Base-by-base conservation (phyloP, 1,140 invertebrate species). In the Formica exsecta region DNA sequence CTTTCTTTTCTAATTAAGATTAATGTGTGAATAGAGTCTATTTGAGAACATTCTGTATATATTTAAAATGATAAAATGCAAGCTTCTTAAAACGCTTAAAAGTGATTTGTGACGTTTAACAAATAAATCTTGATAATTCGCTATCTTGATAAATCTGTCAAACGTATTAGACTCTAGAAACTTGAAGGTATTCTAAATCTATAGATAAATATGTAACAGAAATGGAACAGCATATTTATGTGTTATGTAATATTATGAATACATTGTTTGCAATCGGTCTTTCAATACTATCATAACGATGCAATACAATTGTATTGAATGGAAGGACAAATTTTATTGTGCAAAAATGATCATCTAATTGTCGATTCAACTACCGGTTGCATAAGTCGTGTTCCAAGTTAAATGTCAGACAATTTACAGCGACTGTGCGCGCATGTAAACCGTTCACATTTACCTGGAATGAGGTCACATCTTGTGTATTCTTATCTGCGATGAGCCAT, bases 391-490 rank as follows among this genome's bases (percentile, higher is more conserved):
- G 86, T 29, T 11, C 22, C 38, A 36, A 62, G 25, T 89, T 77
- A 85, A 89, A 89, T 88, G 80, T 77, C 80, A 88, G 3, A 25
- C 62, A 48, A 59, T 81, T 71, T 73, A 22, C 79, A 61, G 71
- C 8, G 79, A 68, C 22, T n/a, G 54, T 25, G 32, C 25, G 36
- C 80, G 38, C 65, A 13, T 79, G 25, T 22, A 86, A 74, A 41
- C 11, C n/a, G 19, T 61, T 71, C 59, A 71, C 87, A 73, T 74
- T 83, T 65, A 84, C 66, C 4, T 48, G 61, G 59, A 89, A 85
- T 32, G 86, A 64, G 86, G 61, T 51, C 87, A 54, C 54, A 22
- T 38, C 32, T 57, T 73, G 77, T 29, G 86, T 88, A 61, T 65
- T 68, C 62, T 66, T 84, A 84, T 79, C 61, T 48, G n/a, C 38